Percentiles rank a stretch among this genome's conserved stretches.
Conservation (phyloP, 2,888 invertebrate genomes). For the Opisthograptis luteolata region DNA sequence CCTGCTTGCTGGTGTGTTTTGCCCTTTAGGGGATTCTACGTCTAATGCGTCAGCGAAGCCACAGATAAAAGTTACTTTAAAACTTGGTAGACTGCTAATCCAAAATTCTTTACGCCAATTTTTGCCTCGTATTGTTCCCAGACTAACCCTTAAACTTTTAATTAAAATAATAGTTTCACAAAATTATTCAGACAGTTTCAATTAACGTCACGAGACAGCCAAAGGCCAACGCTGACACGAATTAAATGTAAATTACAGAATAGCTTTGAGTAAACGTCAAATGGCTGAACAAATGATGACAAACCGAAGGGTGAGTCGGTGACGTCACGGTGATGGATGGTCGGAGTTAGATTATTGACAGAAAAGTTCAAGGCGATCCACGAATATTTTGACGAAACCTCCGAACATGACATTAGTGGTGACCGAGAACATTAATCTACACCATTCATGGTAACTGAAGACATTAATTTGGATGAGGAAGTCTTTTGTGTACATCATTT, state of each 20-base stretch:
- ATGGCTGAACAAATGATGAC: conserved; percentile 13
- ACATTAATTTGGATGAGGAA: too few relatives aligned
- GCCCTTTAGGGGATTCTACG: too few relatives aligned
- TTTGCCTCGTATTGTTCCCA: too few relatives aligned
- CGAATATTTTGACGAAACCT: background rate
- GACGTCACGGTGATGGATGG: conserved; percentile 6
- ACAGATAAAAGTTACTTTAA: too few relatives aligned
- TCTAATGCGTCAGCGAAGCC: too few relatives aligned
- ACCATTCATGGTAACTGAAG: background rate
- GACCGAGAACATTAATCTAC: background rate
- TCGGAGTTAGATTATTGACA: background rate
- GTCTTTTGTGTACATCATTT: too few relatives aligned
- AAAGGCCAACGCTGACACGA: conserved; percentile 22
- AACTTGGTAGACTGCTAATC: too few relatives aligned
- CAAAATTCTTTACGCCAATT: too few relatives aligned
- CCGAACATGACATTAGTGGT: background rate
- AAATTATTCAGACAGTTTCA: conserved; percentile 7
- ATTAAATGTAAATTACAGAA: conserved; percentile 21
- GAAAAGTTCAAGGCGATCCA: conserved; percentile 10
- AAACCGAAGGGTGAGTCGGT: conserved; percentile 3
- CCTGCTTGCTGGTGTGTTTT: too few relatives aligned
- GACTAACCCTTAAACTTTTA: conserved; percentile 1
- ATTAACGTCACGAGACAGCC: conserved; percentile 13
- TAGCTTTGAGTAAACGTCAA: conserved; percentile 4
- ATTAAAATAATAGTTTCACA: conserved; percentile 1